Evolutionary conservation across 2,888 invertebrate genomes (phyloP).

Genomic region (Orthosia gracilis): DNA sequence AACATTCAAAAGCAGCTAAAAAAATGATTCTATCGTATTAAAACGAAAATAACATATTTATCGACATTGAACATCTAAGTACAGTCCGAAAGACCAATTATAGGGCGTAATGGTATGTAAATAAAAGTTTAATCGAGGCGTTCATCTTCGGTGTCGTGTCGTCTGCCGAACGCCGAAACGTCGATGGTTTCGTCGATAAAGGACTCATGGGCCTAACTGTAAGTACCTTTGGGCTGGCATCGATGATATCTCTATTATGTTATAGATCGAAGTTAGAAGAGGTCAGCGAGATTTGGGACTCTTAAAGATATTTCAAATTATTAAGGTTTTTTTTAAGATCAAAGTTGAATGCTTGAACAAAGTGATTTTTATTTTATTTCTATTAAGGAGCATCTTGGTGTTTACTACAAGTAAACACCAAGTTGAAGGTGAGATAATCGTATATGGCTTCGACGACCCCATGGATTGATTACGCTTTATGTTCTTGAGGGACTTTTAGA

Average conservation of each 20-base stretch:
- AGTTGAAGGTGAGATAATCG: too few species aligned
- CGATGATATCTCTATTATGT: slow-evolving; percentile 79
- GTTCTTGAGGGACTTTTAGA: background rate
- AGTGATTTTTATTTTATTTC: too few species aligned
- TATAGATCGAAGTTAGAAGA: slow-evolving; percentile 66
- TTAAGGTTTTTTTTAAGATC: background rate
- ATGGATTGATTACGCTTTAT: background rate
- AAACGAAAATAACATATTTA: slow-evolving; percentile 53
- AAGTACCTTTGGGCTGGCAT: slow-evolving; percentile 65
- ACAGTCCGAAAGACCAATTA: slow-evolving; percentile 75
- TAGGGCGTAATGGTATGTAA: slow-evolving; percentile 76
- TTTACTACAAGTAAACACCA: too few species aligned
- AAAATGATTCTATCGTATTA: slow-evolving; percentile 23
- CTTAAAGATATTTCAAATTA: background rate
- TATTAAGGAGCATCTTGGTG: too few species aligned
- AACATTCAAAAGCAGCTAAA: slow-evolving; percentile 11
- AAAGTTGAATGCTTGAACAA: too few species aligned
- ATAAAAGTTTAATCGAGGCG: slow-evolving; percentile 72
- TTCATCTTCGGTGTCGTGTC: slow-evolving; percentile 70
- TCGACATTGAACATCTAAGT: slow-evolving; percentile 57
- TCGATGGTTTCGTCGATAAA: slow-evolving; percentile 77
- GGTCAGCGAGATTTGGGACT: slow-evolving; percentile 30
- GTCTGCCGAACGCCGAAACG: slow-evolving; percentile 71
- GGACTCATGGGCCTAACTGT: slow-evolving; percentile 78
- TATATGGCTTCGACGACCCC: background rate